phyloP scores from a whole-genome alignment of 2,888 invertebrate genomes.

The Drosophila kambysellisi region DNA sequence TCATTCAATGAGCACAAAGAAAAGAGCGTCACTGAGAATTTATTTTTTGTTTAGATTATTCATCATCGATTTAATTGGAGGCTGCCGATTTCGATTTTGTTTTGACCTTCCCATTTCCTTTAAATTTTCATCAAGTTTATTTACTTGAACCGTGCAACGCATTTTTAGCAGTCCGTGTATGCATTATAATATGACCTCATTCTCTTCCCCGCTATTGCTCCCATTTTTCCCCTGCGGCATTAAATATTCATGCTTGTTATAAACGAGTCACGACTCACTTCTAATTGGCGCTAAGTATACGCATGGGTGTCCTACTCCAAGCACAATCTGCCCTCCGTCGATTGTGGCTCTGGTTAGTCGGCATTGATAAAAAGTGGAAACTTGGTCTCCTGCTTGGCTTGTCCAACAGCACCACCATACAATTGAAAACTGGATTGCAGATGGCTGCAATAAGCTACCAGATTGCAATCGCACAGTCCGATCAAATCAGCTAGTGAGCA shows the following conservation, averaged over 20 bases:
- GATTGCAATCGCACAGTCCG: constrained; percentile 34
- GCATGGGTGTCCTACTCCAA: constrained; percentile 27
- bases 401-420: not conserved
- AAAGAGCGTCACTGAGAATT: constrained; percentile 23
- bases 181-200: constrained; percentile 34
- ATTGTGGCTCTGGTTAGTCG: not conserved
- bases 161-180: constrained; percentile 52
- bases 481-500: constrained; percentile 48
- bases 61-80: constrained; percentile 52
- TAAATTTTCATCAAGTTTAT: constrained; percentile 66
- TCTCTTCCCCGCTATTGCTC: constrained; percentile 5
- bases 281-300: constrained; percentile 70
- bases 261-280: constrained; percentile 36
- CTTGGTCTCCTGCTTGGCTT: constrained; percentile 33
- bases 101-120: constrained; percentile 59
- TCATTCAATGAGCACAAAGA: constrained; percentile 51
- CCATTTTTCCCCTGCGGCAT: constrained; percentile 13
- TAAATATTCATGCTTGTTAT: constrained; percentile 41
- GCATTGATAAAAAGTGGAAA: not conserved
- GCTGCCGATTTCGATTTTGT: constrained; percentile 11
- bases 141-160: constrained; percentile 63
- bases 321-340: not conserved
- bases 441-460: constrained; percentile 40
- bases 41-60: constrained; percentile 39
- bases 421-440: not conserved